Base-by-base conservation (phyloP, 2,797 vertebrate species). In the Menidia menidia region DNA sequence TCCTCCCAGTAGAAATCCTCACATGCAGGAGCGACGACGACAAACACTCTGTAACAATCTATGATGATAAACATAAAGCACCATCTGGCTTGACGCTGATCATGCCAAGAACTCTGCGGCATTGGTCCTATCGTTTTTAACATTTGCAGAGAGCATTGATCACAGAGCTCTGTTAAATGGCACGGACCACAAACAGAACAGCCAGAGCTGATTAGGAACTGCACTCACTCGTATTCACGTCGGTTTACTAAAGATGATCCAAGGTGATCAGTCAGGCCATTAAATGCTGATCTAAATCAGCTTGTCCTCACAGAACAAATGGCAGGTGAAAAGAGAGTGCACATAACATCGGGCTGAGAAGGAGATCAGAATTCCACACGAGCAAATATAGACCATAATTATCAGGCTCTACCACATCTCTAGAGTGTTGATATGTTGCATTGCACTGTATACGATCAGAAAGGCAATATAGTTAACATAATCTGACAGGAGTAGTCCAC, bases 101-200 rank as follows among this genome's bases (percentile, higher is more conserved):
- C 69, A 41, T 53, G 75, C 66, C 67, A 84, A 80, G 62, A 82
- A 72, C 64, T 66, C 19, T 0, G 41, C 67, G 57, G 31, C 66
- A 64, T 75, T 57, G 39, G 69, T 77, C 83, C 73, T 54, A 51
- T 75, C 64, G n/a, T 42, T 59, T 47, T 77, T 83, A 85, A 86
- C 72, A 86, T 90, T 89, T 82, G 71, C 71, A 72, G 76, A 83
- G 74, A 81, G 65, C 75, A 83, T 81, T 80, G 82, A 89, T 87
- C 73, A 71, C 60, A 66, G 56, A 51, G 6, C 35, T 76, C 55
- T 41, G 59, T 78, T 75, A 89, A 89, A 88, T 83, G 78, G 73
- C 80, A 81, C 77, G 71, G 69, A 58, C 54, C 58, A 61, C 73
- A 41, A 48, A 35, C 19, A 75, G 75, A 84, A 82, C 76, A 81